Evolutionary conservation across 2,797 vertebrate species (phyloP).

Genomic region (Sciurus vulgaris): DNA sequence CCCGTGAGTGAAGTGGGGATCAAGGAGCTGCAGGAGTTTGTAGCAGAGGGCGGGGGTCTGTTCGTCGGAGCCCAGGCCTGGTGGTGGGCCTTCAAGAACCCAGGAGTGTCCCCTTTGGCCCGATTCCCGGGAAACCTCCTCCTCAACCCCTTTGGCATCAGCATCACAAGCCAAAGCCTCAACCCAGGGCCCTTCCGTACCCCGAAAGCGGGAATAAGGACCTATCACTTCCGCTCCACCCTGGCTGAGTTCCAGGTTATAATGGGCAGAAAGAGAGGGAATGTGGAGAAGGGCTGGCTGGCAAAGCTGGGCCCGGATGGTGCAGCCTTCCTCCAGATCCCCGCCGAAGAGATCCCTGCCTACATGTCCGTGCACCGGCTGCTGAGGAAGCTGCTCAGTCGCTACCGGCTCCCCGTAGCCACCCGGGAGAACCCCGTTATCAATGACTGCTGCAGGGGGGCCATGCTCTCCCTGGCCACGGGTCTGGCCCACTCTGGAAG

Average conservation of each 20-base stretch:
- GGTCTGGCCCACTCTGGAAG: slow-evolving; percentile 83
- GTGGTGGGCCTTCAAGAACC: slow-evolving; percentile 90
- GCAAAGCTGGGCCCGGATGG: slow-evolving; percentile 82
- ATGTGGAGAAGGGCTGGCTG: slow-evolving; percentile 86
- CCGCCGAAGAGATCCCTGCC: slow-evolving; percentile 68
- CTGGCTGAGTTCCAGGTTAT: slow-evolving; percentile 85
- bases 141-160: slow-evolving; percentile 89
- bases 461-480: slow-evolving; percentile 85
- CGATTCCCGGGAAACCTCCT: slow-evolving; percentile 88
- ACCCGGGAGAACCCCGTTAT: slow-evolving; percentile 84
- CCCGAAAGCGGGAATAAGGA: slow-evolving; percentile 62
- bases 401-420: slow-evolving; percentile 82
- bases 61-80: slow-evolving; percentile 93
- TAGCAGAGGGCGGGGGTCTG: slow-evolving; percentile 93
- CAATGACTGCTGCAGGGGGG: slow-evolving; percentile 85
- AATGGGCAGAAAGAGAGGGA: slow-evolving; percentile 75
- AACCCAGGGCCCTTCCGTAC: slow-evolving; percentile 60
- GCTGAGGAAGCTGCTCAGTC: slow-evolving; percentile 85
- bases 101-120: slow-evolving; percentile 81
- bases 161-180: slow-evolving; percentile 84
- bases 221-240: slow-evolving; percentile 87
- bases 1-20: slow-evolving; percentile 77
- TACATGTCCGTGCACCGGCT: slow-evolving; percentile 84
- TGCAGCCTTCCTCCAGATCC: slow-evolving; percentile 86
- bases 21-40: slow-evolving; percentile 85